A percentile compares a stretch with the other conserved stretches of the same genome.
These are phyloP conservation scores for Liparis tanakae DNA, from an alignment of 2,797 vertebrate species.

Conservation along the genomic window DNA sequence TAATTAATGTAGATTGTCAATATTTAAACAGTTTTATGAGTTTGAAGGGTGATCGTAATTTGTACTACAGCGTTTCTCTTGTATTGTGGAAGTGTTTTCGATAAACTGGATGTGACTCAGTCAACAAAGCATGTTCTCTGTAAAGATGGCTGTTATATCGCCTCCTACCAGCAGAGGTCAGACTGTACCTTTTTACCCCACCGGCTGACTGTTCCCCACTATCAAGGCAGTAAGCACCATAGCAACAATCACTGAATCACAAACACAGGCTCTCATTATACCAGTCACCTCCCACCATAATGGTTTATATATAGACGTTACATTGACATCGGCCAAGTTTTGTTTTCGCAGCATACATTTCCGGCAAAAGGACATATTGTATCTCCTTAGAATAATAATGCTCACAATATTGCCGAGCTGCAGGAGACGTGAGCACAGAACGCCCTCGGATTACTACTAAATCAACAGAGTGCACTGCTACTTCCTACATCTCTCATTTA, in stretches of 20 bases:
- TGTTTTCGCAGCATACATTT: neutral
- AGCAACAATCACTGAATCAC: slow-evolving; percentile 24
- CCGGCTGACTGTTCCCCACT: neutral
- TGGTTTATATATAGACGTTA: neutral
- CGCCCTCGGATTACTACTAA: slow-evolving; percentile 63
- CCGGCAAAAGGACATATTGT: slow-evolving; percentile 20
- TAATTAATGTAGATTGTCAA: neutral
- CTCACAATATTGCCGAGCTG: neutral
- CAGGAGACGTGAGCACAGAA: slow-evolving; percentile 24
- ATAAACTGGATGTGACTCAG: neutral
- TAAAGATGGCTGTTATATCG: slow-evolving; percentile 16
- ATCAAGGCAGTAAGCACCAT: slow-evolving; percentile 23
- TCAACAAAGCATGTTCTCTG: neutral
- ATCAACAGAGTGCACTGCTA: slow-evolving; percentile 62
- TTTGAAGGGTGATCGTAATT: neutral
- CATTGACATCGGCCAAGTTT: slow-evolving; percentile 1
- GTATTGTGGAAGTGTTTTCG: neutral
- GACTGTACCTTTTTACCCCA: slow-evolving; percentile 38
- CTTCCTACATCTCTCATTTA: slow-evolving; percentile 56
- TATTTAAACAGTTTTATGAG: neutral
- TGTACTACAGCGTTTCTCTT: neutral
- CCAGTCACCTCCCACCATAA: slow-evolving; percentile 18
- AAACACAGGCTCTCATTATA: slow-evolving; percentile 5
- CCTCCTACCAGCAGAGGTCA: slow-evolving; percentile 72
- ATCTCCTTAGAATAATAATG: slow-evolving; percentile 2